Evolutionary conservation across 2,113 vertebrate species (phyloP), one percentile per base, ranked within the genome.

Genomic region (Megatriorchis doriae): DNA sequence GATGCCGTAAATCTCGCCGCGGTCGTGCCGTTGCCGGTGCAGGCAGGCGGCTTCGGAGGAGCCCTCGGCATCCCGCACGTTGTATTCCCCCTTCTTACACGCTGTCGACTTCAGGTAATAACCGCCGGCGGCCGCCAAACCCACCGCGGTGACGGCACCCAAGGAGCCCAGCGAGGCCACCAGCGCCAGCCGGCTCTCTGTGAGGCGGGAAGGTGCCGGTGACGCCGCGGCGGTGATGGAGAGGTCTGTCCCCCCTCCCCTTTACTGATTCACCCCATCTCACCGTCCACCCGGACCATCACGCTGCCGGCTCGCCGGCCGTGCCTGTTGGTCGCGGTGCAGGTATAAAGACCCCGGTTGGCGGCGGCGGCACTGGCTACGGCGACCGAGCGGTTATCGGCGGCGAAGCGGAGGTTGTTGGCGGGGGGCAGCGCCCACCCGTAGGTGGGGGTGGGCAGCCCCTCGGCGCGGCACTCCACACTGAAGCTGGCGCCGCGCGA

Each of bases 51-150:
- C 88, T 19, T 82, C 92, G 13, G 58, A 29, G 31, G 91, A 82
- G 26, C 88, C 82, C 59, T 91, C 92, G 58, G 92, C 82, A 23
- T 94, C 92, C 0, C 88, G 58, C 58, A 94, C 92, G 63, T 94
- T 90, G 92, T 94, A 94, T 27, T 94, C 92, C 15, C 92, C 92
- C 58, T 86, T 90, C 92, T 82, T 91, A 2, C 92, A 90, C 3
- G 88, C 92, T n/a, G 77, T 78, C 3, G 52, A 9, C 13, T 71
- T 82, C 26, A 94, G 71, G 71, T 94, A 94, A 2, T 34, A 61
- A 0, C 77, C 82, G 0, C 66, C 86, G 18, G 80, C 80, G 2
- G 48, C 73, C 11, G 36, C 86, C 80, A 80, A 22, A 2, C 26
- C 80, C 80, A 89, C 31, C 5, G 20, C 73, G 3, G 86, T 36